These are phyloP conservation scores for Drosophila athabasca DNA, from an alignment of 1,140 invertebrate genomes.

Conservation along the genomic window DNA sequence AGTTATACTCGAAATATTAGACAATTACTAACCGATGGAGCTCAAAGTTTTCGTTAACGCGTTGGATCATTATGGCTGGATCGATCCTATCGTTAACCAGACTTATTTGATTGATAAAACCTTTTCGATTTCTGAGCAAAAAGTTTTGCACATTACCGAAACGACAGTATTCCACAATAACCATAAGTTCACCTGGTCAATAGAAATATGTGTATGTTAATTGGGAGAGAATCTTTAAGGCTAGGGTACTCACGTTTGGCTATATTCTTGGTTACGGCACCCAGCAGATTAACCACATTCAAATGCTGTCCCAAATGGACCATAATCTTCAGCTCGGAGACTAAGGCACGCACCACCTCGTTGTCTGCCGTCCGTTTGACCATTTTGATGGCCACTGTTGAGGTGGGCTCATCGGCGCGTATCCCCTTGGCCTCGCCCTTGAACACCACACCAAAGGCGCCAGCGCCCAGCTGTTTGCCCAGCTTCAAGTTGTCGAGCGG, in stretches of 20 bases:
- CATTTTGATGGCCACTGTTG: constrained; percentile 94
- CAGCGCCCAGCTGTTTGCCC: constrained; percentile 94
- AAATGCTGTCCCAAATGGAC: constrained; percentile 96
- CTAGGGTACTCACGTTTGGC: constrained; percentile 89
- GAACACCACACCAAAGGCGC: constrained; percentile 96
- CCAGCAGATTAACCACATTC: constrained; percentile 97
- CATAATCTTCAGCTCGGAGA: constrained; percentile 97
- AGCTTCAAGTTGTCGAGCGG: constrained; percentile 92
- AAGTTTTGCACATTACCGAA: constrained; percentile 96
- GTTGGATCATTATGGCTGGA: constrained; percentile 84
- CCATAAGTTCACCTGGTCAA: constrained; percentile 90
- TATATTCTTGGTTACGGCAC: constrained; percentile 96
- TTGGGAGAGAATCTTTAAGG: background rate
- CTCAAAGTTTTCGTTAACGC: constrained; percentile 79
- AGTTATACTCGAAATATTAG: too few relatives aligned
- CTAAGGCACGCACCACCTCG: constrained; percentile 89
- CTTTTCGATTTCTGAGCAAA: constrained; percentile 89
- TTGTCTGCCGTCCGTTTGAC: constrained; percentile 90
- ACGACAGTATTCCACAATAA: constrained; percentile 97
- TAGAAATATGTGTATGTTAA: background rate
- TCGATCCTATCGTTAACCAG: constrained; percentile 87
- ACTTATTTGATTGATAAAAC: constrained; percentile 93
- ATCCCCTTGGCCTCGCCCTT: constrained; percentile 94
- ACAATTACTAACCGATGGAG: constrained; percentile 68
- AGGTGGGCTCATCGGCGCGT: constrained; percentile 87